Evolutionary conservation across 2,113 vertebrate genomes (phyloP).

Genomic region (Pomatostomus ruficeps): DNA sequence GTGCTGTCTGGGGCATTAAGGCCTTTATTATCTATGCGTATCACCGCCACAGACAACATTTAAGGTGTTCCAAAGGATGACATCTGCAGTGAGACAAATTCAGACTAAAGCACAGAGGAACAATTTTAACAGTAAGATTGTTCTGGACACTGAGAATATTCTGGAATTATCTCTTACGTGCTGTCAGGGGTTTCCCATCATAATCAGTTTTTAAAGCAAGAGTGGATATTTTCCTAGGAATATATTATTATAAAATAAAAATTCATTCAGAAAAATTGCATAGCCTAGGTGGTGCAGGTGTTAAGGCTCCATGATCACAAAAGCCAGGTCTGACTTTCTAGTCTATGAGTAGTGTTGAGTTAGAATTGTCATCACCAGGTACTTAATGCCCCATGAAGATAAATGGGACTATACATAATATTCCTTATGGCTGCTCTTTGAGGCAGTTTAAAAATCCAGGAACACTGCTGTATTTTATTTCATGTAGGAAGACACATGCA

Average conservation of each 20-base stretch:
- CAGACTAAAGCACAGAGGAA: not conserved
- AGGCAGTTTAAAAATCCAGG: not conserved
- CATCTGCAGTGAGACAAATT: not conserved
- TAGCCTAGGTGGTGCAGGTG: not conserved
- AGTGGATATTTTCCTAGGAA: not conserved
- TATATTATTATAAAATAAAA: not conserved
- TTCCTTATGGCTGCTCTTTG: not conserved
- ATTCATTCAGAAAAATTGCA: not conserved
- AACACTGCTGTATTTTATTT: not conserved
- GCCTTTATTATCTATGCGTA: too few species aligned
- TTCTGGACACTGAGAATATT: not conserved
- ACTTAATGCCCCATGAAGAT: not conserved
- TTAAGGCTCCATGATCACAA: not conserved
- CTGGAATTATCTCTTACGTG: not conserved
- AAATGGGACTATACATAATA: not conserved
- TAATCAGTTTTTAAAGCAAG: not conserved
- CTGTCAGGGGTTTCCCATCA: not conserved
- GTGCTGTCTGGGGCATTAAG: too few species aligned
- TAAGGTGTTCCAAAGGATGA: not conserved
- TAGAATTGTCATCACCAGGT: not conserved
- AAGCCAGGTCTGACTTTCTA: not conserved
- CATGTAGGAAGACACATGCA: not conserved
- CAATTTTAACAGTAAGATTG: not conserved
- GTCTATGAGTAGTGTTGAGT: not conserved
- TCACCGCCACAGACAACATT: rapidly evolving